Conservation (phyloP, 2,888 invertebrate species). For the Biston stratarius region DNA sequence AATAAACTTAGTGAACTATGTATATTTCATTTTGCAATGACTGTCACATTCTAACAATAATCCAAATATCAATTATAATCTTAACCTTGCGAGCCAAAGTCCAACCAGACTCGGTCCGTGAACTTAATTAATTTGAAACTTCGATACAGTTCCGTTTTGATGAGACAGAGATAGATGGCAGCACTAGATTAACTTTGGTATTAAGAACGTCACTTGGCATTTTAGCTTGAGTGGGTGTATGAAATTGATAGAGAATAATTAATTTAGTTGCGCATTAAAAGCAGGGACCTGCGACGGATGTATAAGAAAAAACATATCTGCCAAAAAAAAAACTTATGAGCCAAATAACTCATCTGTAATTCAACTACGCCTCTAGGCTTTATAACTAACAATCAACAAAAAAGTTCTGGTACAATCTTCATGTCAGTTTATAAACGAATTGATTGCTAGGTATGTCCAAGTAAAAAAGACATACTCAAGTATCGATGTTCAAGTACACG, state of each 20-base stretch:
- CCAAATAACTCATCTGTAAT: slow-evolving; percentile 18
- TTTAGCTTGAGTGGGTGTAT: slow-evolving; percentile 38
- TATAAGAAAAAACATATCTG: slow-evolving; percentile 22
- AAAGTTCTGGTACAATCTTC: slow-evolving; percentile 11
- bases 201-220: slow-evolving; percentile 41
- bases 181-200: slow-evolving; percentile 44
- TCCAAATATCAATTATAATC: slow-evolving; percentile 23
- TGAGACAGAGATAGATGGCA: slow-evolving; percentile 65
- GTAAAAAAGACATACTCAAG: neutral
- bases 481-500: neutral
- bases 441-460: slow-evolving; percentile 16
- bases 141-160: slow-evolving; percentile 62
- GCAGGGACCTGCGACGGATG: slow-evolving; percentile 1
- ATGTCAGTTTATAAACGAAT: slow-evolving; percentile 5
- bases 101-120: slow-evolving; percentile 55
- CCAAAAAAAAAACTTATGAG: slow-evolving; percentile 12
- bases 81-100: slow-evolving; percentile 32
- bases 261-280: slow-evolving; percentile 31
- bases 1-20: neutral
- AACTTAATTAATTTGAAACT: slow-evolving; percentile 76
- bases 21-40: neutral
- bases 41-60: neutral
- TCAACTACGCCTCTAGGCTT: slow-evolving; percentile 24
- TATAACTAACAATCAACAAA: slow-evolving; percentile 20
- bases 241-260: slow-evolving; percentile 33